Percentiles rank a stretch among this genome's conserved stretches.
phyloP scores from a whole-genome alignment of 2,113 vertebrate genomes.

The Zapornia atra region DNA sequence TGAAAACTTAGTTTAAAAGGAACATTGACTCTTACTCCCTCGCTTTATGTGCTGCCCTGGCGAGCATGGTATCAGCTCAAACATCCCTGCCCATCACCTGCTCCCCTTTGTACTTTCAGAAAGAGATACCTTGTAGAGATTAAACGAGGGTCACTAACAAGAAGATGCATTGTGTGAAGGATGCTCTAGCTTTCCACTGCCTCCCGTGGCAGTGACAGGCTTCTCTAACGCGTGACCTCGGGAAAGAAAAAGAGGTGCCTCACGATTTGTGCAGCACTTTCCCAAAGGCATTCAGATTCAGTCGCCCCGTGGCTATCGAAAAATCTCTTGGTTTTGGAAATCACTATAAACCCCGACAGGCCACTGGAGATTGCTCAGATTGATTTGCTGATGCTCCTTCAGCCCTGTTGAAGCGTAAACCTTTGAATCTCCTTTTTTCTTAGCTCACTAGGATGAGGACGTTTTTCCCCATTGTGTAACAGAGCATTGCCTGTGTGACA shows the following conservation, averaged over 20 bases:
- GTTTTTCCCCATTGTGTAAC: accelerated
- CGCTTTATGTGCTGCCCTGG: slow-evolving; percentile 5
- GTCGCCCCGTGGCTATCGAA: neutral
- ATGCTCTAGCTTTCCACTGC: neutral
- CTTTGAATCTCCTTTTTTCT: neutral
- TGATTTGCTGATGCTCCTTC: neutral
- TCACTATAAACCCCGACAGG: neutral
- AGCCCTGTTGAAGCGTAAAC: neutral
- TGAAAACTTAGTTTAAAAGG: slow-evolving; percentile 7
- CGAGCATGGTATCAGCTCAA: accelerated
- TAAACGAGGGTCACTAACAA: neutral
- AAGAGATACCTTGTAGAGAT: neutral
- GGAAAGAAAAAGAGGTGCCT: neutral
- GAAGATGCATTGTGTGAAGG: neutral
- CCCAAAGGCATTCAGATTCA: neutral
- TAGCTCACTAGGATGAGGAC: neutral
- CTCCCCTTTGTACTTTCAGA: slow-evolving; percentile 1
- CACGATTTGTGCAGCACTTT: neutral
- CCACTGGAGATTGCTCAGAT: neutral
- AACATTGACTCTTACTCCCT: neutral
- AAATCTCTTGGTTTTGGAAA: neutral
- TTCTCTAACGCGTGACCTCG: neutral
- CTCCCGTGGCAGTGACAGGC: neutral
- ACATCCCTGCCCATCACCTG: slow-evolving; percentile 4
- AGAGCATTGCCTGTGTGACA: neutral